Percentiles rank a stretch among this genome's conserved stretches.
Conservation (phyloP, 2,113 vertebrate genomes). For the Hemichromis elongatus region DNA sequence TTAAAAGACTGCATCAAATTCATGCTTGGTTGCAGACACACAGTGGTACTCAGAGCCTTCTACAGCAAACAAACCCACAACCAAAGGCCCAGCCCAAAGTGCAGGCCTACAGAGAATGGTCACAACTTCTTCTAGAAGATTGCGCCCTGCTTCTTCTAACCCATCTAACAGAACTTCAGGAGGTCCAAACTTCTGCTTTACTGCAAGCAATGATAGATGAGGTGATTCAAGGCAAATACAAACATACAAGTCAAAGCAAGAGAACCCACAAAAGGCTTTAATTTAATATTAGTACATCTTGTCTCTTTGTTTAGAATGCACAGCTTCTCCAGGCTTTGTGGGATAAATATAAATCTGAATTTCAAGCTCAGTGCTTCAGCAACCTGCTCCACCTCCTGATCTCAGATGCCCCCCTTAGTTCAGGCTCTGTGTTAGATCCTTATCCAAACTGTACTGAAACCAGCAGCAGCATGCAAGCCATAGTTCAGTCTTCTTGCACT, state of each 20-base stretch:
- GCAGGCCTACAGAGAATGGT: not conserved
- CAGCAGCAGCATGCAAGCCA: not conserved
- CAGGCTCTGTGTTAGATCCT: not conserved
- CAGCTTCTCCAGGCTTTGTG: slow-evolving; percentile 4
- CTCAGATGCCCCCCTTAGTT: not conserved
- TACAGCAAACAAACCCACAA: not conserved
- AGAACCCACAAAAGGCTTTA: not conserved
- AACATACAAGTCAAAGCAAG: not conserved
- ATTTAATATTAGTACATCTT: not conserved
- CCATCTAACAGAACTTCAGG: slow-evolving; percentile 55
- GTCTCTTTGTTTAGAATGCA: slow-evolving; percentile 25
- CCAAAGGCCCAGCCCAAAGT: not conserved
- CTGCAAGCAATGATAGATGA: slow-evolving; percentile 17
- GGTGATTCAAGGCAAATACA: slow-evolving; percentile 29
- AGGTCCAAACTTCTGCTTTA: slow-evolving; percentile 30
- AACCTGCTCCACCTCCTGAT: slow-evolving; percentile 38
- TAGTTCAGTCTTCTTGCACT: not conserved
- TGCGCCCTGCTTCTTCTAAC: slow-evolving; percentile 45
- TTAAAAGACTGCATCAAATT: slow-evolving; percentile 53
- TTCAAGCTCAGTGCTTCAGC: slow-evolving; percentile 1
- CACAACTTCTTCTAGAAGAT: slow-evolving; percentile 10
- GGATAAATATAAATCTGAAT: slow-evolving; percentile 26
- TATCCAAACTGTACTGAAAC: not conserved
- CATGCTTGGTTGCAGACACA: not conserved
- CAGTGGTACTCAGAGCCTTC: not conserved